Percentiles rank a stretch among this genome's conserved stretches.
phyloP scores from a whole-genome alignment of 92 coral and sea anemone genomes.

The Pocillopora grandis region DNA sequence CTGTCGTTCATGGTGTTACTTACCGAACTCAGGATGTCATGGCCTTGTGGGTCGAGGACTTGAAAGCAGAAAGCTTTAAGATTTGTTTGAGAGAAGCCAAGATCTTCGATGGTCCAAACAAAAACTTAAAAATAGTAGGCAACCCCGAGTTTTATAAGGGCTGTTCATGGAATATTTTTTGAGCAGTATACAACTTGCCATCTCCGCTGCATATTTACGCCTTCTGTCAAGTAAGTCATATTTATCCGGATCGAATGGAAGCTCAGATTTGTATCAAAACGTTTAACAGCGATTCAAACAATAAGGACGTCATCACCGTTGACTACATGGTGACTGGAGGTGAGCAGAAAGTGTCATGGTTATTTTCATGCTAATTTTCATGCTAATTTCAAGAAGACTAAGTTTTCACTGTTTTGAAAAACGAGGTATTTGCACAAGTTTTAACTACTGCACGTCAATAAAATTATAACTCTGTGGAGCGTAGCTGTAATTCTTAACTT shows the following conservation, averaged over 20 bases:
- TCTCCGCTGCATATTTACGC: not conserved
- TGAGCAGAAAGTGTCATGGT: not conserved
- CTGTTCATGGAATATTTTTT: not conserved
- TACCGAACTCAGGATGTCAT: constrained; percentile 59
- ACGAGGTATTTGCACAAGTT: too few relatives aligned
- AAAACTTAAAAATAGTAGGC: constrained; percentile 55
- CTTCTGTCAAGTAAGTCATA: too few relatives aligned
- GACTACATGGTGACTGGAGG: constrained; percentile 39
- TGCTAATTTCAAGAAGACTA: not conserved
- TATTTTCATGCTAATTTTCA: not conserved
- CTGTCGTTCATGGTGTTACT: not conserved
- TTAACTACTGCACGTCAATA: too few relatives aligned
- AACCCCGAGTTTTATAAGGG: not conserved
- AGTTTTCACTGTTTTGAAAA: too few relatives aligned
- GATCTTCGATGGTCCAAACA: constrained; percentile 8
- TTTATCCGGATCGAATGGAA: not conserved
- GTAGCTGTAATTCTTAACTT: too few relatives aligned
- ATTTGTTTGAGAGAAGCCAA: constrained; percentile 76
- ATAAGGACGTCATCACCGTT: constrained; percentile 17
- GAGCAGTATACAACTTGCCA: not conserved
- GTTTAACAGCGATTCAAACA: not conserved
- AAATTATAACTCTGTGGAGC: too few relatives aligned
- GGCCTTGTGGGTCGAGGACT: constrained; percentile 79
- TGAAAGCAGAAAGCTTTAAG: constrained; percentile 49
- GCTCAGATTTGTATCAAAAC: not conserved